Evolutionary conservation across 1,140 invertebrate genomes (phyloP), one percentile per base, ranked within the genome.

Genomic region (Mamestra configurata): DNA sequence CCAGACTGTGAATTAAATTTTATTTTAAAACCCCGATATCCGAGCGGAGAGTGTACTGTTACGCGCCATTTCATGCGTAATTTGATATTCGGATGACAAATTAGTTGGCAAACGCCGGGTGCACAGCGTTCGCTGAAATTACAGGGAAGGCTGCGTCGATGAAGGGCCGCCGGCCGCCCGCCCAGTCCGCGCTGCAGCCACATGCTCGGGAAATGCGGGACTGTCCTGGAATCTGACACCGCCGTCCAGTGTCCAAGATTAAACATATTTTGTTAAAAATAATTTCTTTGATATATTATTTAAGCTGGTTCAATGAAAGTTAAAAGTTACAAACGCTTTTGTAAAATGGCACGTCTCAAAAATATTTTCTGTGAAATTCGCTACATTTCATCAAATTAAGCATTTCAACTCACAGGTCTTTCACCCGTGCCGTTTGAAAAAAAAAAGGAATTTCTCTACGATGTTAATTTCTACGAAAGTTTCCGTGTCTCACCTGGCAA

Each of bases 41-140:
- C 79, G 79, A 90, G 85, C 79, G 72, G 82, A 73, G 88, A 86
- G 87, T 90, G 84, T 92, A 88, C 90, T 87, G 89, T 93, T 93
- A 89, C 90, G 88, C 86, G 88, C 91, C 90, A 92, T 94, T 94
- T 92, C 89, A 84, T 88, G 89, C 88, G 89, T 92, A 92, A 94
- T 94, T 94, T 92, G 92, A 94, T 94, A 94, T 94, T 92, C 90
- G 86, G 87, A 93, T 94, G 92, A 94, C 91, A 94, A 94, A 94
- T 93, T 93, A 93, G 92, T 92, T 89, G 86, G 85, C 84, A 84
- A 85, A 84, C 86, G 88, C 86, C 80, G 79, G 82, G 83, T 84
- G 86, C 81, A 82, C 71, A 80, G 83, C 82, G 80, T 64, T 76
- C 82, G 82, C 82, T 87, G 84, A 91, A 94, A 94, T 93, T 94